Base-by-base conservation (phyloP, 2,888 invertebrate genomes). In the Pheosia gnoma region DNA sequence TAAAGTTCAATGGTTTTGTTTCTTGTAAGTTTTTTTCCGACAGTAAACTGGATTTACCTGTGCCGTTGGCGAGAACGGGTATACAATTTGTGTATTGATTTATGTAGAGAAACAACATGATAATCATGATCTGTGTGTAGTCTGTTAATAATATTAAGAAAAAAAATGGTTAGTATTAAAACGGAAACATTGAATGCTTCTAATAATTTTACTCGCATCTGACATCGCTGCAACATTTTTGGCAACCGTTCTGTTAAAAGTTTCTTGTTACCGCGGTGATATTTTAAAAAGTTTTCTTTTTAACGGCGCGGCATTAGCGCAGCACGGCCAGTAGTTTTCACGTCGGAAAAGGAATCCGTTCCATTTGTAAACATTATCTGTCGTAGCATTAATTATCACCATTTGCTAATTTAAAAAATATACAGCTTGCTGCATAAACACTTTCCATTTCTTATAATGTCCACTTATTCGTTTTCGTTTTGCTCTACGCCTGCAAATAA, bases 171-270 rank as follows among this genome's bases (percentile, higher is more conserved):
- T 25, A 25, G 25, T 25, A 25, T 4, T n/a, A 5, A 47, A 47
- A 52, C 52, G 38, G 0, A 54, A 11, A n/a, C 37, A 38, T 38
- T 10, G 4, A 54, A 54, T n/a, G 54, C 11, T 56, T 41, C 7
- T 56, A 41, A 56, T 41, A 7, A 71, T 77, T 78, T 73, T 76
- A 75, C 68, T 74, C 65, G 66, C 71, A 74, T 74, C 73, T 65
- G 75, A 72, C 77, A 68, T 73, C 65, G 71, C 73, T 72, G 77
- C 75, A 75, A 78, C 75, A 79, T 78, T 81, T 82, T 86, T 84
- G 87, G 82, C 84, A 86, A 74, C 80, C 71, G 77, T 80, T 79
- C 78, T 80, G 72, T 83, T 86, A 84, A 85, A 85, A 84, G 80
- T 86, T 82, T 68, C 74, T 76, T 80, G 79, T 78, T 79, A 75